phyloP scores from a whole-genome alignment of 2,797 vertebrate genomes.

The Sarcophilus harrisii region DNA sequence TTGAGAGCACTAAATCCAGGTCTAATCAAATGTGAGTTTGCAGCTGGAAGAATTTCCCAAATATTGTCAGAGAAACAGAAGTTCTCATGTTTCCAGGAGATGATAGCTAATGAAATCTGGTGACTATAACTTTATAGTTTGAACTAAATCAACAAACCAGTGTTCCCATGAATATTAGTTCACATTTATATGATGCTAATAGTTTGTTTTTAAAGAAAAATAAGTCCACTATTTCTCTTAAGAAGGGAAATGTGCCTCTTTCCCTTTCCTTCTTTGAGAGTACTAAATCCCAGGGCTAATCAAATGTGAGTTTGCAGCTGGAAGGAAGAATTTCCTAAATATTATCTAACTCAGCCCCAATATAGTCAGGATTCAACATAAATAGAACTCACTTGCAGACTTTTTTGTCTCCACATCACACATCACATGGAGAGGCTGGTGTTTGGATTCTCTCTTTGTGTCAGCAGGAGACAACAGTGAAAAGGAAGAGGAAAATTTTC shows the following conservation, averaged over 20 bases:
- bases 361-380: background rate
- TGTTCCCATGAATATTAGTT: background rate
- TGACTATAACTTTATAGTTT: too few relatives aligned
- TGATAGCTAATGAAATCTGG: too few relatives aligned
- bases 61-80: background rate
- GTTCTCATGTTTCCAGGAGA: too few relatives aligned
- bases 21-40: background rate
- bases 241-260: background rate
- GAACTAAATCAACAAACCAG: background rate
- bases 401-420: background rate
- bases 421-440: background rate
- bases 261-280: background rate
- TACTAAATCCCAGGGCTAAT: background rate
- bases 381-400: background rate
- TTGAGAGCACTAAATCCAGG: background rate
- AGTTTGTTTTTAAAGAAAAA: background rate
- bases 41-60: background rate
- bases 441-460: background rate
- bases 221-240: background rate
- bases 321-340: background rate
- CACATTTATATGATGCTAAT: background rate
- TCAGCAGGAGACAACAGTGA: background rate
- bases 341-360: background rate
- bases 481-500: conserved; percentile 2
- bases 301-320: background rate